Percentiles rank a stretch among this genome's conserved stretches.
Conservation (phyloP, 64 coral and sea anemone species). For the Exaiptasia diaphana region DNA sequence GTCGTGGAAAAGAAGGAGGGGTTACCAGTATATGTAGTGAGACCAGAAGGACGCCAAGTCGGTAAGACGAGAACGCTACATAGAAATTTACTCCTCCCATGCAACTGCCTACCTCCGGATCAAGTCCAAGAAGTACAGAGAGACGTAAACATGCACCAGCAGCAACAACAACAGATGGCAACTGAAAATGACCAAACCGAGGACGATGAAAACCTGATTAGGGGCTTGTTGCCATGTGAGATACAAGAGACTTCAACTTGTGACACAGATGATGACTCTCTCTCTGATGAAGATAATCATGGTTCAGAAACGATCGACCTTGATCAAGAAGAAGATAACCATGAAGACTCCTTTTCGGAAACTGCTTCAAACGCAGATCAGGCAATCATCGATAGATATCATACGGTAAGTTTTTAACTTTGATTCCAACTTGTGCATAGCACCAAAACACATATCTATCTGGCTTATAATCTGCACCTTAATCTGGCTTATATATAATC, state of each 20-base stretch:
- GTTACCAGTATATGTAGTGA: constrained; percentile 8
- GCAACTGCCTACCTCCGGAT: not conserved
- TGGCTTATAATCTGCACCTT: too few species aligned
- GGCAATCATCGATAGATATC: too few species aligned
- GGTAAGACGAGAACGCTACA: constrained; percentile 24
- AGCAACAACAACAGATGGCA: not conserved
- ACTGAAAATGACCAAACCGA: not conserved
- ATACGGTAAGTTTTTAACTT: too few species aligned
- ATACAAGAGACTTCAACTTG: not conserved
- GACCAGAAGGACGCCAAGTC: constrained; percentile 12
- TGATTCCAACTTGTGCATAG: too few species aligned
- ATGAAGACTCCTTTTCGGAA: too few species aligned
- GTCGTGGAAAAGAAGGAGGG: not conserved
- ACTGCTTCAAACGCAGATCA: too few species aligned
- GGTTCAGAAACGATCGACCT: not conserved
- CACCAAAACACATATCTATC: too few species aligned
- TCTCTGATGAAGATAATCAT: not conserved
- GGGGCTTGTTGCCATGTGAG: not conserved
- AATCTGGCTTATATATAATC: too few species aligned
- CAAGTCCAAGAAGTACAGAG: not conserved
- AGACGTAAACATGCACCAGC: too few species aligned
- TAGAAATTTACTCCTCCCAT: not conserved
- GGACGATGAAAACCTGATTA: not conserved
- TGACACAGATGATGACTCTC: too few species aligned
- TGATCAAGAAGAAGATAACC: not conserved